Evolutionary conservation across 2,113 vertebrate genomes (phyloP).

Genomic region (Triplophysa siluroides): DNA sequence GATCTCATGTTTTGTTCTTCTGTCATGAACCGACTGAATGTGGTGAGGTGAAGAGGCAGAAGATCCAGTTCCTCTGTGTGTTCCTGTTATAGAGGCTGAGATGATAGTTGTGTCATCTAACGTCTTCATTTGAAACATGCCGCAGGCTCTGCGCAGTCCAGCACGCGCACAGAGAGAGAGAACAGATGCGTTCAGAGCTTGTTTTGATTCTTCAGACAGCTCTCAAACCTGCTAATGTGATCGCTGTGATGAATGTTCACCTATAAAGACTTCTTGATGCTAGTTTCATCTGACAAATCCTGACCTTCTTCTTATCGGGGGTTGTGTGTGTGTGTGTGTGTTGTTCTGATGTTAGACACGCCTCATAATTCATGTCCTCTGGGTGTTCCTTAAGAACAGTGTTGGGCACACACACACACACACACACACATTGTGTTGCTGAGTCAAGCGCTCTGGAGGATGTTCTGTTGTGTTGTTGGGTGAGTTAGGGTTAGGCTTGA

Average conservation of each 20-base stretch:
- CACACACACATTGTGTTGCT: conserved; percentile 19
- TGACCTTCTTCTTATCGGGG: background rate
- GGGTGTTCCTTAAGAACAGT: conserved; percentile 2
- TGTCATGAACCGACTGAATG: background rate
- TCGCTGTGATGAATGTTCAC: conserved; percentile 17
- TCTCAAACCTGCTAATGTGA: conserved; percentile 37
- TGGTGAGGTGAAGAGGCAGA: background rate
- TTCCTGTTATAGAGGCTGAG: background rate
- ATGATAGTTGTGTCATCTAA: conserved; percentile 14
- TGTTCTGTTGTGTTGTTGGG: conserved; percentile 12
- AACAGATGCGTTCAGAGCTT: background rate
- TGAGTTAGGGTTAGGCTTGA: conserved; percentile 3
- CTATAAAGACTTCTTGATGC: background rate
- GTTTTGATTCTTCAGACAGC: background rate
- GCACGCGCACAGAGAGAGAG: background rate
- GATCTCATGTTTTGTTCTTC: background rate
- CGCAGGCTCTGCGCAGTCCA: background rate
- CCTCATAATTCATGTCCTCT: conserved; percentile 17
- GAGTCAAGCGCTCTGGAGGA: conserved; percentile 15
- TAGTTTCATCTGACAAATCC: background rate
- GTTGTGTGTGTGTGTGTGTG: background rate
- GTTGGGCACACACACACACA: conserved; percentile 15
- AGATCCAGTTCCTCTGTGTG: no score
- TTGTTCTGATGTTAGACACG: conserved; percentile 13
- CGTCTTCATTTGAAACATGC: conserved; percentile 1